phyloP scores from a whole-genome alignment of 2,797 vertebrate species.

The Peromyscus nudipes region DNA sequence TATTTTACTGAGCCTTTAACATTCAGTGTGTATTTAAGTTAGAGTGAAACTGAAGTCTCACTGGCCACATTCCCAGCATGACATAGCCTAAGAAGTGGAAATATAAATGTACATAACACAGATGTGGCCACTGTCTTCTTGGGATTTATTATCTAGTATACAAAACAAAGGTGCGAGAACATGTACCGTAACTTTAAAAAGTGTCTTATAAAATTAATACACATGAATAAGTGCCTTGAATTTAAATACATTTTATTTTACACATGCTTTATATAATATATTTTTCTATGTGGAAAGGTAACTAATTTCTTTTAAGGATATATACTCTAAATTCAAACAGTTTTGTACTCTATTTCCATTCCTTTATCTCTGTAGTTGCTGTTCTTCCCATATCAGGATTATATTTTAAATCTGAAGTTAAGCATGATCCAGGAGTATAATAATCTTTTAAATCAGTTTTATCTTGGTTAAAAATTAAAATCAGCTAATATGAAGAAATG shows the following conservation, averaged over 20 bases:
- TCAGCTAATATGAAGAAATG: neutral
- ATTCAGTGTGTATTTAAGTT: neutral
- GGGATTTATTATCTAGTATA: neutral
- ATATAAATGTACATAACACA: neutral
- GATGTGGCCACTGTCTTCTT: neutral
- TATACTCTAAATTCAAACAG: neutral
- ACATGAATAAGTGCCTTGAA: neutral
- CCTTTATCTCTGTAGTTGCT: neutral
- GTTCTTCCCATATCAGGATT: neutral
- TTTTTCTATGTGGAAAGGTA: neutral
- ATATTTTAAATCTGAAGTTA: slow-evolving; percentile 41
- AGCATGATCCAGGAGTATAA: neutral
- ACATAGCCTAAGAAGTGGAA: neutral
- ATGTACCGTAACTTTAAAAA: neutral
- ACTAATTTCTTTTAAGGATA: neutral
- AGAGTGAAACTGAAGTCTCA: neutral
- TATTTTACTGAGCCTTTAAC: neutral
- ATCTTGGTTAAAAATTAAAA: slow-evolving; percentile 22
- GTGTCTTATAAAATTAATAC: neutral
- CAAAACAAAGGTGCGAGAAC: neutral
- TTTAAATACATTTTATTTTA: slow-evolving; percentile 36
- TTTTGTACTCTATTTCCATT: slow-evolving; percentile 4
- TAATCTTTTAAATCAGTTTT: slow-evolving; percentile 30
- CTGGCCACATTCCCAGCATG: neutral
- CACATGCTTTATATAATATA: neutral